Conservation (phyloP, 2,888 invertebrate species). For the Leptinotarsa haldemani region DNA sequence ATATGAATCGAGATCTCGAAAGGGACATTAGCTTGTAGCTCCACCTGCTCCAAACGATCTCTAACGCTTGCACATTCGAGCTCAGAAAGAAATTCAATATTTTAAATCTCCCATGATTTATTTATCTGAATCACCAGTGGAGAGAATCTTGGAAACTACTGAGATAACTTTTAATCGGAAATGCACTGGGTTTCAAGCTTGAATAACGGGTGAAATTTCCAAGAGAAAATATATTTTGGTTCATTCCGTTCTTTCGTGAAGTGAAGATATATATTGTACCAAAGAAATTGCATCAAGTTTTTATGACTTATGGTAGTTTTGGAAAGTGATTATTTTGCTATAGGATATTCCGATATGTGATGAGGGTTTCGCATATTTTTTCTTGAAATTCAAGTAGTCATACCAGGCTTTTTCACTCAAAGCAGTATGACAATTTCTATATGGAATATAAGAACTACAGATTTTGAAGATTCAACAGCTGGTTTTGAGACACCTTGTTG, state of each 20-base stretch:
- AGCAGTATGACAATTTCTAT: too few relatives aligned
- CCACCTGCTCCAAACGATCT: slow-evolving; percentile 32
- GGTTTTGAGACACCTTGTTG: too few relatives aligned
- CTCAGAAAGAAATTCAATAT: slow-evolving; percentile 33
- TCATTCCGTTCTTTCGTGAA: slow-evolving; percentile 8
- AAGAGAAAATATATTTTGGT: slow-evolving; percentile 9
- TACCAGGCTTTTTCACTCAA: too few relatives aligned
- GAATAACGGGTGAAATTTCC: slow-evolving; percentile 23
- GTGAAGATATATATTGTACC: neutral
- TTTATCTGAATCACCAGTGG: slow-evolving; percentile 33
- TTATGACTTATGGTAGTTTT: slow-evolving; percentile 8
- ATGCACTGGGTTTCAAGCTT: slow-evolving; percentile 25
- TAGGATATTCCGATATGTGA: too few relatives aligned
- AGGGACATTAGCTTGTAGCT: slow-evolving; percentile 27
- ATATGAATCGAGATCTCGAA: slow-evolving; percentile 34
- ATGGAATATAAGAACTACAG: too few relatives aligned
- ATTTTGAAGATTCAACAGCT: too few relatives aligned
- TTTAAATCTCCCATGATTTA: slow-evolving; percentile 40
- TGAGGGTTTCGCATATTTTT: too few relatives aligned
- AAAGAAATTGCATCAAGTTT: neutral
- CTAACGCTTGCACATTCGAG: slow-evolving; percentile 25
- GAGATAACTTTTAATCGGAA: slow-evolving; percentile 33
- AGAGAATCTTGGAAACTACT: slow-evolving; percentile 30
- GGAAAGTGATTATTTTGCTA: neutral
- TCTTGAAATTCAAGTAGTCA: too few relatives aligned